phyloP scores from a whole-genome alignment of 2,797 vertebrate species.

The Sylvilagus floridanus region DNA sequence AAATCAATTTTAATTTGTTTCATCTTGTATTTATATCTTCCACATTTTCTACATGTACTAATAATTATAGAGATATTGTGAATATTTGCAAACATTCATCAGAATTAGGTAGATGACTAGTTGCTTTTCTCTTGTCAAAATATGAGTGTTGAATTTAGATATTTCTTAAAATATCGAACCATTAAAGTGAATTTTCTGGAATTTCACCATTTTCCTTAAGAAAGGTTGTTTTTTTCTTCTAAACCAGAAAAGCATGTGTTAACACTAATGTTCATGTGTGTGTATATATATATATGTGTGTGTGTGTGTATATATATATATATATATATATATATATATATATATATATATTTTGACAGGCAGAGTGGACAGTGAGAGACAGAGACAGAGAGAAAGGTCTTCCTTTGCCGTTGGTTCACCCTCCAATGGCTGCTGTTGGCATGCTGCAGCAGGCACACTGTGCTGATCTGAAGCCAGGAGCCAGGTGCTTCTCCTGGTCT shows the following conservation, averaged over 20 bases:
- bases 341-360: too few species aligned
- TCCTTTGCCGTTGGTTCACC: too few species aligned
- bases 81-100: conserved; percentile 29
- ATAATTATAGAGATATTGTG: neutral
- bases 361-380: too few species aligned
- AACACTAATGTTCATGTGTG: neutral
- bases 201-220: conserved; percentile 49
- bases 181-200: conserved; percentile 34
- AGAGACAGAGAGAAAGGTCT: too few species aligned
- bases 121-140: conserved; percentile 41
- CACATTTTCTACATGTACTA: neutral
- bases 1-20: conserved; percentile 9
- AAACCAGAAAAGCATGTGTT: conserved; percentile 51
- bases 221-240: conserved; percentile 31
- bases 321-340: too few species aligned
- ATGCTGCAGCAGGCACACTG: too few species aligned
- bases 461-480: too few species aligned
- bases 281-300: too few species aligned
- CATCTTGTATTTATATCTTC: neutral
- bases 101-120: neutral
- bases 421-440: too few species aligned
- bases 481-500: too few species aligned
- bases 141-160: conserved; percentile 11
- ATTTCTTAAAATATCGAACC: neutral
- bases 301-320: too few species aligned